Evolutionary conservation across 2,797 vertebrate species (phyloP).

Genomic region (Nyctibius grandis): DNA sequence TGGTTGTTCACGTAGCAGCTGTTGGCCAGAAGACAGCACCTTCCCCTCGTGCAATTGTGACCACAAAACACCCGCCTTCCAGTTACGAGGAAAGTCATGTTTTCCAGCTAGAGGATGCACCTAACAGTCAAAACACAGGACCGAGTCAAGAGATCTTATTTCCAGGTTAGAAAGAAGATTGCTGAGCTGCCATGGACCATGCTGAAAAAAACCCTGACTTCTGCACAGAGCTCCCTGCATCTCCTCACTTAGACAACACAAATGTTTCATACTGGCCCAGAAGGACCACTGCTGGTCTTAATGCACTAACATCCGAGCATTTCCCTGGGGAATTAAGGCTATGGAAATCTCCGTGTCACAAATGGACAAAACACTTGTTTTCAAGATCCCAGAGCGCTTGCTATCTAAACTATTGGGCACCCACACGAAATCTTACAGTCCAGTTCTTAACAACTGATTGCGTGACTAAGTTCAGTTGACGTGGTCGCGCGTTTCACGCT

Average conservation of each 20-base stretch:
- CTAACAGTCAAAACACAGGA: not conserved
- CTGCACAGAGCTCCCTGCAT: not conserved
- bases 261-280: rapidly evolving
- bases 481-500: rapidly evolving
- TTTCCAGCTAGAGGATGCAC: not conserved
- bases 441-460: not conserved
- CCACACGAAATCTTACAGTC: not conserved
- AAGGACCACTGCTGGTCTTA: not conserved
- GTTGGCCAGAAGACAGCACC: not conserved
- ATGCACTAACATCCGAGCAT: rapidly evolving
- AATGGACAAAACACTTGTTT: rapidly evolving
- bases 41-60: not conserved
- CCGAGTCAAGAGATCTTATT: not conserved
- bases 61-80: not conserved
- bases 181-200: not conserved
- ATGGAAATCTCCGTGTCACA: not conserved
- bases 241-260: not conserved
- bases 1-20: not conserved
- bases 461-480: not conserved
- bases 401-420: no score
- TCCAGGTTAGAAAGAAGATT: not conserved
- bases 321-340: not conserved
- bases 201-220: not conserved
- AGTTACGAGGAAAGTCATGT: rapidly evolving
- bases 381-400: not conserved